These are phyloP conservation scores for Rhimphoctona megacephalus DNA, from an alignment of 2,888 invertebrate species.

Conservation along the genomic window DNA sequence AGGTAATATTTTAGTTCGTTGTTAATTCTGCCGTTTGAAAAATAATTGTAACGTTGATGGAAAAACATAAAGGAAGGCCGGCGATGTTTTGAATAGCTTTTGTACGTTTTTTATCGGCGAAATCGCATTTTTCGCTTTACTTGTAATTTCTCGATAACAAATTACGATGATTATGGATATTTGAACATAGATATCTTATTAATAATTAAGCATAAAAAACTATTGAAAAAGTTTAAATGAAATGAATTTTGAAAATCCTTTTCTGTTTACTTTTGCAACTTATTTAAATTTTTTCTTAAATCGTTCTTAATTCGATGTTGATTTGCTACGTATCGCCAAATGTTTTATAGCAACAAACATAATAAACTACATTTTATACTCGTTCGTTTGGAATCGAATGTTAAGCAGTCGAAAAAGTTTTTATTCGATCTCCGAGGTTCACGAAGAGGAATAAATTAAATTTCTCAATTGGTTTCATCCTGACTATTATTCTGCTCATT, in stretches of 20 bases:
- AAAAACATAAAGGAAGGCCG: neutral
- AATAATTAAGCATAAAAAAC: neutral
- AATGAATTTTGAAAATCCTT: neutral
- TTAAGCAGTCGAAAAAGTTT: conserved; percentile 1
- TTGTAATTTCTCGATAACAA: too few species aligned
- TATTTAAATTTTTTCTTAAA: neutral
- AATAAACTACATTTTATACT: neutral
- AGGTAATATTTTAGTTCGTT: conserved; percentile 86
- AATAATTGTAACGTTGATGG: neutral
- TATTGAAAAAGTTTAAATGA: neutral
- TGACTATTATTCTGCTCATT: conserved; percentile 61
- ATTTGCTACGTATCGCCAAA: neutral
- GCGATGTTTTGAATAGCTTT: neutral
- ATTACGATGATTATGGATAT: neutral
- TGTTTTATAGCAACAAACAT: neutral
- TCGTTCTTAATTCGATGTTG: too few species aligned
- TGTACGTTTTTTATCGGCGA: neutral
- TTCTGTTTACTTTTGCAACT: neutral
- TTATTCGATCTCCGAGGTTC: conserved; percentile 9
- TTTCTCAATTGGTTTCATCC: conserved; percentile 70
- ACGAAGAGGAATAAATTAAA: conserved; percentile 61
- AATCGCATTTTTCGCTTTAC: neutral
- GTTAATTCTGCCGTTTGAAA: neutral
- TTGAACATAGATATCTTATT: neutral
- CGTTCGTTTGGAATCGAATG: neutral